A percentile compares a stretch with the other conserved stretches of the same genome.
Conservation (phyloP, 2,888 invertebrate species). For the Eledone cirrhosa region DNA sequence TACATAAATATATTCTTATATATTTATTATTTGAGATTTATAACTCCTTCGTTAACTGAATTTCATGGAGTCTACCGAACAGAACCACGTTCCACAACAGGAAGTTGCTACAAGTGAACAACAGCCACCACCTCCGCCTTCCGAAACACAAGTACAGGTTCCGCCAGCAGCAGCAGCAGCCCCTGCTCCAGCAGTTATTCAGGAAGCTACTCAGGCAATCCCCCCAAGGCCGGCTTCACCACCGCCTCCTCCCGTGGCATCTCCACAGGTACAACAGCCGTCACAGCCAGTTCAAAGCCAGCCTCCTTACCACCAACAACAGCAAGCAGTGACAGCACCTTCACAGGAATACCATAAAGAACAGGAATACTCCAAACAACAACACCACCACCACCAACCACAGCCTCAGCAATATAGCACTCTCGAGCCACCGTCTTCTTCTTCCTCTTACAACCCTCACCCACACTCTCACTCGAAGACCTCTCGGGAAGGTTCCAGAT, state of each 20-base stretch:
- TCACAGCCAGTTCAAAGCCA: slow-evolving; percentile 28
- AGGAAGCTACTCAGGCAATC: not conserved
- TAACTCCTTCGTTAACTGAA: too few species aligned
- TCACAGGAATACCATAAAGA: too few species aligned
- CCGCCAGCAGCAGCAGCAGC: not conserved
- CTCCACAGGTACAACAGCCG: slow-evolving; percentile 24
- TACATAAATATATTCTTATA: too few species aligned
- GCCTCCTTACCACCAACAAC: not conserved
- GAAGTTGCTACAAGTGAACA: slow-evolving; percentile 22
- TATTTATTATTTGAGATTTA: too few species aligned
- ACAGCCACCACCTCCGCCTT: slow-evolving; percentile 23
- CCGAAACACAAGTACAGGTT: slow-evolving; percentile 6
- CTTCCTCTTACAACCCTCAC: not conserved
- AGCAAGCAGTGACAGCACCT: not conserved
- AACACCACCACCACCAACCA: slow-evolving; percentile 29
- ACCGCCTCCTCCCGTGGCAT: not conserved
- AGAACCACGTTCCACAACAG: not conserved
- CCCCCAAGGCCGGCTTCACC: slow-evolving; percentile 1
- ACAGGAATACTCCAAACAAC: too few species aligned
- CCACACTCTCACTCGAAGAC: not conserved
- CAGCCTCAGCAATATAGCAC: slow-evolving; percentile 29
- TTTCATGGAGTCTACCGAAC: slow-evolving; percentile 22
- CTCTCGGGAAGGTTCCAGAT: too few species aligned
- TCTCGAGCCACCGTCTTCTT: slow-evolving; percentile 29
- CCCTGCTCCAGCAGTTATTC: slow-evolving; percentile 13